Percentiles rank a stretch among this genome's conserved stretches.
phyloP scores from a whole-genome alignment of 30 jellyfish, hydroid and myxozoan genomes.

The Hydractinia symbiolongicarpus region DNA sequence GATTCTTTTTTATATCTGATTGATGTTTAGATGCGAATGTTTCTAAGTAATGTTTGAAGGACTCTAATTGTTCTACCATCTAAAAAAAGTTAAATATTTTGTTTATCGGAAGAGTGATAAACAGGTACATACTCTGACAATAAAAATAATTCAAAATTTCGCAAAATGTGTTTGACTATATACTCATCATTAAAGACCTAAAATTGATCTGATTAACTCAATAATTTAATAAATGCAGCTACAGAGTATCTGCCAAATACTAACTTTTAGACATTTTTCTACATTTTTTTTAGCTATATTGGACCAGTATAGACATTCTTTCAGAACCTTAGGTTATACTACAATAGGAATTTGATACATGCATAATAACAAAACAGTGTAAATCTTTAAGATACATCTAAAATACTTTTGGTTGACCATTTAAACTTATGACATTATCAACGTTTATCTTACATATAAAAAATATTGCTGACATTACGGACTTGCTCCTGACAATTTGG shows the following conservation, averaged over 20 bases:
- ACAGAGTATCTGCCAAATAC: no score
- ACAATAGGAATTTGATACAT: no score
- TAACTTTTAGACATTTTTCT: no score
- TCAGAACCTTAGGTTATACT: no score
- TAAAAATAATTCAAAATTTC: not conserved
- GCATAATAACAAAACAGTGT: no score
- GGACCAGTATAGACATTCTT: no score
- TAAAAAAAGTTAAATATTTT: not conserved
- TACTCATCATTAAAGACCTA: not conserved
- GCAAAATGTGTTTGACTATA: not conserved
- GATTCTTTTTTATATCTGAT: conserved; percentile 65
- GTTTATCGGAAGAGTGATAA: not conserved
- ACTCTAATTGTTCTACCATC: conserved; percentile 86
- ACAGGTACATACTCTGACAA: not conserved
- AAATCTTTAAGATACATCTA: no score
- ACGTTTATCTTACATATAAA: no score
- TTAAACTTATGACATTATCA: no score
- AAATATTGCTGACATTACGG: not conserved
- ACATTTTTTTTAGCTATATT: no score
- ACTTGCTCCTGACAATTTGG: not conserved
- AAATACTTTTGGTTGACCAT: no score
- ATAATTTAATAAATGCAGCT: not conserved
- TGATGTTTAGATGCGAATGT: conserved; percentile 84
- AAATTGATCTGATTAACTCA: not conserved
- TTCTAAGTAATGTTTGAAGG: conserved; percentile 68